Percentiles rank a stretch among this genome's conserved stretches.
Conservation (phyloP, 30 jellyfish, hydroid and myxozoan species). For the Morbakka virulenta region DNA sequence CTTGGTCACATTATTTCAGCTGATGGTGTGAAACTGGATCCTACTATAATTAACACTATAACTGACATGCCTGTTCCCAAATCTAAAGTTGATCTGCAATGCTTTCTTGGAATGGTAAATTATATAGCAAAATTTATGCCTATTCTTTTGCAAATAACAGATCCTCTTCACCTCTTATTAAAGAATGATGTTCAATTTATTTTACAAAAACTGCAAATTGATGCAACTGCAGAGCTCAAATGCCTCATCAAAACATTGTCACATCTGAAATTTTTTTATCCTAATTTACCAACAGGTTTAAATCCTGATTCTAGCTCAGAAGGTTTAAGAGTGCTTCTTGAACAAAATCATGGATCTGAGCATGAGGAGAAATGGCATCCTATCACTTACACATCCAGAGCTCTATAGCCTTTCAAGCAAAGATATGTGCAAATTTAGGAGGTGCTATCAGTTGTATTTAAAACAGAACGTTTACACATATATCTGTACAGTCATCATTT, state of each 20-base stretch:
- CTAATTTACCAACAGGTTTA: constrained; percentile 49
- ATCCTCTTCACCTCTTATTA: constrained; percentile 36
- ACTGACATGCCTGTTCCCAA: constrained; percentile 33
- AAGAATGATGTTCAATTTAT: too few relatives aligned
- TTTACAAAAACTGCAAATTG: constrained; percentile 49
- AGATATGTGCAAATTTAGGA: constrained; percentile 42
- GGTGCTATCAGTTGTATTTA: constrained; percentile 31
- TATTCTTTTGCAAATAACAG: too few relatives aligned
- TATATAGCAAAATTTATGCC: constrained; percentile 51
- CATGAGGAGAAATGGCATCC: too few relatives aligned
- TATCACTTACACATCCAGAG: constrained; percentile 33
- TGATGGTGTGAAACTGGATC: constrained; percentile 51
- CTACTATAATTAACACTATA: constrained; percentile 21
- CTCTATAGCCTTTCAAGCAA: too few relatives aligned
- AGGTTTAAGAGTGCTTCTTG: constrained; percentile 47
- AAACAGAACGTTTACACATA: constrained; percentile 40
- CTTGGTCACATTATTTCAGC: too few relatives aligned
- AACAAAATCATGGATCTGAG: too few relatives aligned
- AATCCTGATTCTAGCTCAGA: constrained; percentile 37
- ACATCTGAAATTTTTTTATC: constrained; percentile 32
- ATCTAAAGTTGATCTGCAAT: too few relatives aligned
- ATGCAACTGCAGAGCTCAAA: constrained; percentile 55
- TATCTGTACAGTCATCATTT: constrained; percentile 41
- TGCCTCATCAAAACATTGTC: constrained; percentile 52
- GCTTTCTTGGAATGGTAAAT: too few relatives aligned